Evolutionary conservation across 1,140 invertebrate species (phyloP).

Genomic region (Orchestia grillus): DNA sequence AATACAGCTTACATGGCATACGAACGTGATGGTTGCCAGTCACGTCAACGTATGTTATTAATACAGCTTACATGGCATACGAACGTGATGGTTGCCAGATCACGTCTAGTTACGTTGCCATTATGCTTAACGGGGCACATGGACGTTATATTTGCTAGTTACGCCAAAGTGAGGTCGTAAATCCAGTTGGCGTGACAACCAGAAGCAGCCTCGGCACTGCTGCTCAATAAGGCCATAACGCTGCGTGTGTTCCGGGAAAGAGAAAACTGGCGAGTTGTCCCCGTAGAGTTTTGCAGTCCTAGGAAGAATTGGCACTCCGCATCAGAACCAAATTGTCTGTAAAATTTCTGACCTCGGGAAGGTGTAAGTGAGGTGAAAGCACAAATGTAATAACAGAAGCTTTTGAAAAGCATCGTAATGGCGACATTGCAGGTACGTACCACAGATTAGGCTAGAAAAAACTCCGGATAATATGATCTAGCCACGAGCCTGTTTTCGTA

Average conservation of each 20-base stretch:
- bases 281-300: not conserved
- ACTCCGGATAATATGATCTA: not conserved
- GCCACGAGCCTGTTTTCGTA: not conserved
- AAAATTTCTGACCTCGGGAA: not conserved
- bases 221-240: not conserved
- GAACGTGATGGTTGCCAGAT: too few relatives aligned
- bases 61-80: too few relatives aligned
- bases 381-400: not conserved
- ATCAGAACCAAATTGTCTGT: not conserved
- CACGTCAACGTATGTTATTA: too few relatives aligned
- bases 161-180: not conserved
- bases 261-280: not conserved
- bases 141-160: too few relatives aligned
- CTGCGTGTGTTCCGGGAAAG: not conserved
- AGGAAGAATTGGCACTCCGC: not conserved
- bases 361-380: not conserved
- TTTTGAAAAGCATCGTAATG: not conserved
- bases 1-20: too few relatives aligned
- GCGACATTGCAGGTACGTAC: not conserved
- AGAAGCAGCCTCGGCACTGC: not conserved
- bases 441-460: not conserved
- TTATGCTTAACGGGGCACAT: too few relatives aligned
- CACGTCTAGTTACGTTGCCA: too few relatives aligned
- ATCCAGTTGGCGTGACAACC: not conserved
- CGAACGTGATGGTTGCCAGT: too few relatives aligned